Percentiles rank a stretch among this genome's conserved stretches.
Evolutionary conservation across 1,140 invertebrate species (phyloP).

Genomic region (Neotoxoptera formosana): DNA sequence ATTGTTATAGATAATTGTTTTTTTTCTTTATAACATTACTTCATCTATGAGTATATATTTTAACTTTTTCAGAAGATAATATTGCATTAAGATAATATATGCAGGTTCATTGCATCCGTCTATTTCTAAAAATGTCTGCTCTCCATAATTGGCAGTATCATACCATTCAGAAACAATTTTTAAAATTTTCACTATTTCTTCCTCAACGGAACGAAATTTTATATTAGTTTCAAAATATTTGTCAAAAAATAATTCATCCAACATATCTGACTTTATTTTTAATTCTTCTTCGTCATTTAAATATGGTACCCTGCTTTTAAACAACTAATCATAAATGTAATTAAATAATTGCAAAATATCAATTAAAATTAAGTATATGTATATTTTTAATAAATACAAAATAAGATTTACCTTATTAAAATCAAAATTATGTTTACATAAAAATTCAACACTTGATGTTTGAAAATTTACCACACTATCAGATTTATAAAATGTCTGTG

Average conservation of each 20-base stretch:
- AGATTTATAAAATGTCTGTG: conserved; percentile 38
- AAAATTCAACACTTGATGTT: conserved; percentile 52
- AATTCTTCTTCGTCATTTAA: conserved; percentile 40
- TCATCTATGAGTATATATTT: conserved; percentile 32
- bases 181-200: conserved; percentile 36
- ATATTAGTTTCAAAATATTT: conserved; percentile 46
- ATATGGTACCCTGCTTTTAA: conserved; percentile 33
- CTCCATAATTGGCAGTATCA: conserved; percentile 10
- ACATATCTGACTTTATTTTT: conserved; percentile 22
- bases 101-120: conserved; percentile 32
- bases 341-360: not conserved
- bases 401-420: conserved; percentile 47
- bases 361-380: no score
- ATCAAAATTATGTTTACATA: conserved; percentile 51
- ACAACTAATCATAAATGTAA: conserved; percentile 28
- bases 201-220: conserved; percentile 15
- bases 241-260: conserved; percentile 32
- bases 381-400: no score
- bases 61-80: conserved; percentile 31
- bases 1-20: not conserved
- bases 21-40: not conserved
- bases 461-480: conserved; percentile 29
- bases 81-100: conserved; percentile 29
- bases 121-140: conserved; percentile 29
- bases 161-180: conserved; percentile 48